phyloP scores from a whole-genome alignment of 2,797 vertebrate genomes.

The Thripadectes ignobilis region DNA sequence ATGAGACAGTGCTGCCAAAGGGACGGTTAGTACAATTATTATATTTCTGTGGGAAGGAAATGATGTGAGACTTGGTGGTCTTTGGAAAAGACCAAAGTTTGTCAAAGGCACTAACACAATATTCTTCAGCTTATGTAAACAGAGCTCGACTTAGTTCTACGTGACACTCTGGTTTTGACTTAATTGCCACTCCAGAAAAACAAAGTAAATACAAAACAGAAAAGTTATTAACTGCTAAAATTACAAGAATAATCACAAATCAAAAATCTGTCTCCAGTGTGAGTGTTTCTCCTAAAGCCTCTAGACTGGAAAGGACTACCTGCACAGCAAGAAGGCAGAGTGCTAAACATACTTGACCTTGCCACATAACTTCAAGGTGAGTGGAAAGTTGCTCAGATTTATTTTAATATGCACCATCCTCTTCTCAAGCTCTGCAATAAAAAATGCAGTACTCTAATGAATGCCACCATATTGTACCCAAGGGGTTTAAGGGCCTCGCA shows the following conservation, averaged over 20 bases:
- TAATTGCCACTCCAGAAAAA: background rate
- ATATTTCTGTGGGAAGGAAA: background rate
- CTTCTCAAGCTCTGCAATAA: background rate
- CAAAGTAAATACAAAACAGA: background rate
- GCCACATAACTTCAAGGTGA: constrained; percentile 29
- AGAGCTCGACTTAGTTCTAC: background rate
- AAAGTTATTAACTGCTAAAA: background rate
- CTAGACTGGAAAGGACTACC: background rate
- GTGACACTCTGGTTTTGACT: background rate
- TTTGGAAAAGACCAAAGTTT: background rate
- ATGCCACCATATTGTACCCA: background rate
- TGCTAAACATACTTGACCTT: background rate
- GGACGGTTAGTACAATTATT: background rate
- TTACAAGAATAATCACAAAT: background rate
- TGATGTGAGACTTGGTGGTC: background rate
- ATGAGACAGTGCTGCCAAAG: rapidly evolving
- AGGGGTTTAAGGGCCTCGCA: background rate
- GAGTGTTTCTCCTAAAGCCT: background rate
- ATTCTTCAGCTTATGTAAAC: background rate
- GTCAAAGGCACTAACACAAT: background rate
- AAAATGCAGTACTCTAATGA: background rate
- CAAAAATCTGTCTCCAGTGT: background rate
- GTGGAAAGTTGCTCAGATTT: constrained; percentile 6
- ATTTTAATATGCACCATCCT: background rate
- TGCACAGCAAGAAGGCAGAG: background rate